A percentile compares a stretch with the other conserved stretches of the same genome.
Evolutionary conservation across 1,140 invertebrate genomes (phyloP).

Genomic region (Teleopsis dalmanni): DNA sequence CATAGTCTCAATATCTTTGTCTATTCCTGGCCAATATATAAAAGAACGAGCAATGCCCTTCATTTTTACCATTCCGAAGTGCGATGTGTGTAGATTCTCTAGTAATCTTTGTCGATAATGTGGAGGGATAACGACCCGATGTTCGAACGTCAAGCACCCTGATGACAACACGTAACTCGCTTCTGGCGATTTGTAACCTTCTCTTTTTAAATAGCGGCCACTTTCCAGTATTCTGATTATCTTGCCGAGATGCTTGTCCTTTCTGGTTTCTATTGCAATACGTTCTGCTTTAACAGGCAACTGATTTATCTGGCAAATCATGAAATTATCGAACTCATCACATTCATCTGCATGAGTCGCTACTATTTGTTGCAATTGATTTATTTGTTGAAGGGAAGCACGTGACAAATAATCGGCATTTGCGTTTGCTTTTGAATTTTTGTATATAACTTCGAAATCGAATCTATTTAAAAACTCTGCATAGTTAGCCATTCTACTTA

Average conservation of each 20-base stretch:
- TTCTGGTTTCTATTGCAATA: too few species aligned
- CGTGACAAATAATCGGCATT: conserved; percentile 24
- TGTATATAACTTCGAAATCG: conserved; percentile 21
- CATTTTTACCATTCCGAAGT: conserved; percentile 45
- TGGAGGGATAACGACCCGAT: neutral
- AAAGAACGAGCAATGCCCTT: conserved; percentile 41
- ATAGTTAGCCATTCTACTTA: conserved; percentile 31
- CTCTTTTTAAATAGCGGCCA: too few species aligned
- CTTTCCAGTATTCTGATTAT: too few species aligned
- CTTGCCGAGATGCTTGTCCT: neutral
- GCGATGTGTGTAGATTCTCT: conserved; percentile 39
- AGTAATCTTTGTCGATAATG: conserved; percentile 20
- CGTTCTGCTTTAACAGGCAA: too few species aligned
- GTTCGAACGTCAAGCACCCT: neutral
- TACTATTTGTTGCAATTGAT: neutral
- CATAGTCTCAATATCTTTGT: conserved; percentile 41
- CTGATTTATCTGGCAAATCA: conserved; percentile 3
- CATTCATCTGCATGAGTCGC: too few species aligned
- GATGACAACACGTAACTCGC: neutral
- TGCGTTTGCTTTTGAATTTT: conserved; percentile 14
- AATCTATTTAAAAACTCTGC: conserved; percentile 14
- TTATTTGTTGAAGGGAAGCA: conserved; percentile 9
- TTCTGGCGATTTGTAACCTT: neutral
- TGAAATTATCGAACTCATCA: too few species aligned
- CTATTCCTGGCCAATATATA: conserved; percentile 46